A percentile compares a stretch with the other conserved stretches of the same genome.
Evolutionary conservation across 2,797 vertebrate species (phyloP).

Genomic region (Buphagus erythrorhynchus): DNA sequence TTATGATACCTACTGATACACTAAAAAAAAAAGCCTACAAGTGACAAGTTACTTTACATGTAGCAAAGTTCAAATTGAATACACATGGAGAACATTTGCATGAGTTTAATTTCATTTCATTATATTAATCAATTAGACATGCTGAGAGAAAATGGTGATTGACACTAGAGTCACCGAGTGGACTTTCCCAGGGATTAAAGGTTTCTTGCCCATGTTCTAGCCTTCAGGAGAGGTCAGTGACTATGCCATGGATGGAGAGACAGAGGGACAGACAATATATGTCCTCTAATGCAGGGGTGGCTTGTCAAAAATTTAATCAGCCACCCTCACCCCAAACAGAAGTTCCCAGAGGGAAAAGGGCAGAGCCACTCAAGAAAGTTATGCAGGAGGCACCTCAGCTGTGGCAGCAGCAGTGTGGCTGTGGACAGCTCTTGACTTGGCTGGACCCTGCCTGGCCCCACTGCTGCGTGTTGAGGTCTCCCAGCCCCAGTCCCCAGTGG

Average conservation of each 20-base stretch:
- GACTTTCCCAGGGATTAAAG: neutral
- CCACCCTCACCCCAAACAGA: neutral
- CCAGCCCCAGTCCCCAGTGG: accelerated
- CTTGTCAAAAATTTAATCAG: neutral
- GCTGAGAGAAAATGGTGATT: neutral
- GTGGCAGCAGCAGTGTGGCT: accelerated
- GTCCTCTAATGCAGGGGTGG: neutral
- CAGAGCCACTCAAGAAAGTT: neutral
- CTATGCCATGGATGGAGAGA: neutral
- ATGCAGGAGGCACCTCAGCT: neutral
- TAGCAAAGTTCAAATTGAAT: neutral
- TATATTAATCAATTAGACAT: neutral
- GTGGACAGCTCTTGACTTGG: neutral
- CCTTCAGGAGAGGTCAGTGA: neutral
- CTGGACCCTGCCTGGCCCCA: accelerated
- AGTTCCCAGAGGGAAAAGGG: neutral
- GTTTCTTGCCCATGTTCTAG: neutral
- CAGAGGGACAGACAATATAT: neutral
- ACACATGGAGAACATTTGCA: neutral
- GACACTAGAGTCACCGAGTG: neutral
- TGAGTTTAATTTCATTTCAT: neutral
- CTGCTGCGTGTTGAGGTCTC: accelerated
- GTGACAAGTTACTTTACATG: neutral
- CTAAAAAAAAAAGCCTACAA: neutral
- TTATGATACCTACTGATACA: neutral